These are phyloP conservation scores for Exocentrus adspersus DNA, from an alignment of 2,888 invertebrate genomes.

Conservation along the genomic window DNA sequence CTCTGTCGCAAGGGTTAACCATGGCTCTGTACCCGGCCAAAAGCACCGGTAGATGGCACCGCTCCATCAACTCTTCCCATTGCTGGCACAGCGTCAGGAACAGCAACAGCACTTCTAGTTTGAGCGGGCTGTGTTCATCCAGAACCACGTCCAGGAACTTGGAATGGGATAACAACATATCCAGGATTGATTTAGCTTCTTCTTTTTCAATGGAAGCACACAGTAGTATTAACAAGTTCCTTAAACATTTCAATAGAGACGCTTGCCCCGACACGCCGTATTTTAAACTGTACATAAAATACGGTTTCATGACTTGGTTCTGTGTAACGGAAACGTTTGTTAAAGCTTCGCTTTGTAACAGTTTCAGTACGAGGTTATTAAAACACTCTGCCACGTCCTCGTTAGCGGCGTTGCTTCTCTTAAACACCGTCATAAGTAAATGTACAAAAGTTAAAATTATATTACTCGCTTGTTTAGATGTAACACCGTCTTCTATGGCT, in stretches of 20 bases:
- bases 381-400: conserved; percentile 44
- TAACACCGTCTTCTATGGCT: conserved; percentile 58
- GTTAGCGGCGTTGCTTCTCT: conserved; percentile 58
- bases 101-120: conserved; percentile 70
- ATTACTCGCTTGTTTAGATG: conserved; percentile 64
- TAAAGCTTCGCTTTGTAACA: no score
- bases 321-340: no score
- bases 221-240: conserved; percentile 68
- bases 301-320: conserved; percentile 69
- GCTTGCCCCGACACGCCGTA: conserved; percentile 65
- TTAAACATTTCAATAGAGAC: conserved; percentile 64
- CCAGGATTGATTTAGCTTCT: conserved; percentile 69
- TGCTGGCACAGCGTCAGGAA: conserved; percentile 71
- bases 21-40: conserved; percentile 83
- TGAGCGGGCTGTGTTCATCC: conserved; percentile 63
- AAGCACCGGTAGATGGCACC: conserved; percentile 78
- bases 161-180: conserved; percentile 81
- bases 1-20: conserved; percentile 74
- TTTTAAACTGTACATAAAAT: conserved; percentile 74
- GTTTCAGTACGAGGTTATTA: no score
- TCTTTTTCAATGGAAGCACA: conserved; percentile 64
- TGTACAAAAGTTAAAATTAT: conserved; percentile 69
- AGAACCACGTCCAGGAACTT: conserved; percentile 78
- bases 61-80: conserved; percentile 72
- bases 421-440: conserved; percentile 65